phyloP scores from a whole-genome alignment of 2,113 vertebrate genomes.

The Mirounga angustirostris region DNA sequence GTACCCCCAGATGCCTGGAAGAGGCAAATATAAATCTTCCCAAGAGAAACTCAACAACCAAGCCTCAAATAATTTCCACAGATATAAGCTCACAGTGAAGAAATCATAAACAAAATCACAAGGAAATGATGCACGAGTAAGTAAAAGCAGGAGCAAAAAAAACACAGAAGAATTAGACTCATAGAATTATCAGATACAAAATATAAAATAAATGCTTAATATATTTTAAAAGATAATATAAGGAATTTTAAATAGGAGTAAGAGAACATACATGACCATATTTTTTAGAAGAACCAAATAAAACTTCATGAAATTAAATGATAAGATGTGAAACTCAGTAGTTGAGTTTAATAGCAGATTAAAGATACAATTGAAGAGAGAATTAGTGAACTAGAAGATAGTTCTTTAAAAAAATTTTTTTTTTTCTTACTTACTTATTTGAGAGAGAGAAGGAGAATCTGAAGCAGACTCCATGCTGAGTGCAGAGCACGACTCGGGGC shows the following conservation, averaged over 20 bases:
- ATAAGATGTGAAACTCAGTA: neutral
- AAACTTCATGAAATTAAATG: neutral
- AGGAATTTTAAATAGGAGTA: constrained; percentile 4
- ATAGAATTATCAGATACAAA: neutral
- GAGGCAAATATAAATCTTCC: neutral
- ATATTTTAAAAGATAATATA: neutral
- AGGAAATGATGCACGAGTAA: neutral
- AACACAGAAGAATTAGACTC: neutral
- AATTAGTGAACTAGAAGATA: neutral
- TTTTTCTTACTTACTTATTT: neutral
- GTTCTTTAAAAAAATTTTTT: neutral
- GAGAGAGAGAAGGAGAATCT: neutral
- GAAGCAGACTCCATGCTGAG: neutral
- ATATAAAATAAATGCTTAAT: neutral
- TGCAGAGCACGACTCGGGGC: neutral
- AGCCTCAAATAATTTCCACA: neutral
- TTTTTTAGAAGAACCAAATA: neutral
- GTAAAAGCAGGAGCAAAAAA: neutral
- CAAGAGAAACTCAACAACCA: neutral
- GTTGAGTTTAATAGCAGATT: neutral
- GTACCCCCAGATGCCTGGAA: neutral
- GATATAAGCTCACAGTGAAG: neutral
- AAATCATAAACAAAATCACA: neutral
- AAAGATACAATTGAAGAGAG: neutral
- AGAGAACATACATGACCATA: neutral